phyloP scores from a whole-genome alignment of 2,797 vertebrate genomes.

The Loriculus beryllinus region DNA sequence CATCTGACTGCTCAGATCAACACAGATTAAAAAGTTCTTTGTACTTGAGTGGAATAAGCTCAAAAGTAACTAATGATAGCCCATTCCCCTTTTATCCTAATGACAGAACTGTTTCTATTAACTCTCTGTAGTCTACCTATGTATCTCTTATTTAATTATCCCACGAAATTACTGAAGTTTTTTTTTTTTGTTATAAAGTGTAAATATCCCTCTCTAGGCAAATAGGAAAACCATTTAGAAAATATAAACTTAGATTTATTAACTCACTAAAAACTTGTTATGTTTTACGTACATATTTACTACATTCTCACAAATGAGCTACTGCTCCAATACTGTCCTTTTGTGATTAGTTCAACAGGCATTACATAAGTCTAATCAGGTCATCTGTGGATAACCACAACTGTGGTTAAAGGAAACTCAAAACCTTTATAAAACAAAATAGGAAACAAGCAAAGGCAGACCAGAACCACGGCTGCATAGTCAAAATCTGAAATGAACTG shows the following conservation, averaged over 20 bases:
- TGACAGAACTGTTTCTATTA: background rate
- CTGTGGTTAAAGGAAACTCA: background rate
- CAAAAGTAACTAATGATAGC: constrained; percentile 4
- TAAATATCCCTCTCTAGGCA: background rate
- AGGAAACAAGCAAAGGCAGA: background rate
- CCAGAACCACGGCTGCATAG: background rate
- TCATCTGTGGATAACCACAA: background rate
- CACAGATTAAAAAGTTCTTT: background rate
- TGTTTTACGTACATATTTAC: background rate
- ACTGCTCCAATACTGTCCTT: background rate
- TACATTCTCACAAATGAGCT: background rate
- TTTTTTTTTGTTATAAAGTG: background rate
- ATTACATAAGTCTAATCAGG: background rate
- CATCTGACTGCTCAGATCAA: background rate
- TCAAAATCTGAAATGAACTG: background rate
- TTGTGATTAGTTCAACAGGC: background rate
- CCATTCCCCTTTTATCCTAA: constrained; percentile 9
- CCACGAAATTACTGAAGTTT: background rate
- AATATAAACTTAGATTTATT: background rate
- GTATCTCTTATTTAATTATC: background rate
- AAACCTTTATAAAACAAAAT: background rate
- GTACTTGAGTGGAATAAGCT: background rate
- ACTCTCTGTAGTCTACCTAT: background rate
- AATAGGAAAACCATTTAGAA: background rate
- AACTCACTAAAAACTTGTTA: background rate